phyloP scores from a whole-genome alignment of 2,113 vertebrate genomes.

The Tenrec ecaudatus region DNA sequence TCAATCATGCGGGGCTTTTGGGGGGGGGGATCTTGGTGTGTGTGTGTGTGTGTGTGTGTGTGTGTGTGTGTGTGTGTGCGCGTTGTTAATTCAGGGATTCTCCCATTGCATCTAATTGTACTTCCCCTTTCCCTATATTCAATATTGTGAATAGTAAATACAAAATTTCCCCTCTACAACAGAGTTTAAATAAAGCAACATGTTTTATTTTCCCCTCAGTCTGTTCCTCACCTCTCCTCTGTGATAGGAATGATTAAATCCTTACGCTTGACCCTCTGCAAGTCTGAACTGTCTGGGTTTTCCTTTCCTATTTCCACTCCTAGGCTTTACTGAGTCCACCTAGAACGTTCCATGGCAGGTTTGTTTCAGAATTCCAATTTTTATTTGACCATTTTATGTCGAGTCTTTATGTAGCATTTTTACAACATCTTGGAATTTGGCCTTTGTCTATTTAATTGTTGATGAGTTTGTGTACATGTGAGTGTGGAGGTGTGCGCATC shows the following conservation, averaged over 20 bases:
- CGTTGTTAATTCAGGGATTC: neutral
- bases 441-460: neutral
- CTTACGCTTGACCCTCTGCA: neutral
- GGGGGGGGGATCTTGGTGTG: no score
- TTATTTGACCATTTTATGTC: neutral
- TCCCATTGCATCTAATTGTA: neutral
- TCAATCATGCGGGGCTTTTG: no score
- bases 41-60: neutral
- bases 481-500: neutral
- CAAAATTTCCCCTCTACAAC: neutral
- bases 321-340: neutral
- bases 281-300: neutral
- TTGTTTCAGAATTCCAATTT: neutral
- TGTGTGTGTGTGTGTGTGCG: neutral
- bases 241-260: neutral
- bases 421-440: no score
- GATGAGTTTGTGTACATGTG: neutral
- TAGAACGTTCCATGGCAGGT: neutral
- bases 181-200: neutral
- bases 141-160: conserved; percentile 8
- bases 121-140: neutral
- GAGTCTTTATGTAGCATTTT: neutral
- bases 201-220: neutral
- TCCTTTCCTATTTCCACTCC: neutral
- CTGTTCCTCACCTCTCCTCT: neutral